These are phyloP conservation scores for Acanthosoma haemorrhoidale DNA, from an alignment of 2,888 invertebrate genomes.

Conservation along the genomic window DNA sequence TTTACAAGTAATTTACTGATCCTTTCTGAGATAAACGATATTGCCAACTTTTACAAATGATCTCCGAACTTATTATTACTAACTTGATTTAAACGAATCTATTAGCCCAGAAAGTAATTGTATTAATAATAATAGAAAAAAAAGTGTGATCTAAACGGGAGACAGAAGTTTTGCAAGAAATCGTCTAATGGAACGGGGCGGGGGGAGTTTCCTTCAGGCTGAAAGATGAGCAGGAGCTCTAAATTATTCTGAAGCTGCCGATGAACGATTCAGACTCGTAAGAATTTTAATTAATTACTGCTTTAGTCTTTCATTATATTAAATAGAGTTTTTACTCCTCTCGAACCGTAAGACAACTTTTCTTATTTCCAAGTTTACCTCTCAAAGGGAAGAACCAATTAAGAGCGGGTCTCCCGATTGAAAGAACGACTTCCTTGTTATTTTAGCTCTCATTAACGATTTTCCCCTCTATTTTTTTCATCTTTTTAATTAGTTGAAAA, in stretches of 20 bases:
- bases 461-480: not conserved
- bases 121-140: not conserved
- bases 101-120: not conserved
- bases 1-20: too few relatives aligned
- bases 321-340: constrained; percentile 16
- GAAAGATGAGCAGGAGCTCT: not conserved
- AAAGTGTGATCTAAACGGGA: not conserved
- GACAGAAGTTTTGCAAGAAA: not conserved
- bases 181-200: not conserved
- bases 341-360: constrained; percentile 6
- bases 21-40: too few relatives aligned
- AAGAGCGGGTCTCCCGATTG: not conserved
- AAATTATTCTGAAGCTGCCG: not conserved
- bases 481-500: too few relatives aligned
- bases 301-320: constrained; percentile 13
- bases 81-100: too few relatives aligned
- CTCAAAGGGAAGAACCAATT: not conserved
- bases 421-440: too few relatives aligned
- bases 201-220: not conserved
- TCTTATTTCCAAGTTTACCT: not conserved
- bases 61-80: too few relatives aligned
- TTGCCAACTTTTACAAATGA: too few relatives aligned
- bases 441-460: not conserved
- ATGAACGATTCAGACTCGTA: not conserved
- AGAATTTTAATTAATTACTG: constrained; percentile 16